Evolutionary conservation across 2,113 vertebrate genomes (phyloP), one percentile per base, ranked within the genome.

Genomic region (Corapipo altera): DNA sequence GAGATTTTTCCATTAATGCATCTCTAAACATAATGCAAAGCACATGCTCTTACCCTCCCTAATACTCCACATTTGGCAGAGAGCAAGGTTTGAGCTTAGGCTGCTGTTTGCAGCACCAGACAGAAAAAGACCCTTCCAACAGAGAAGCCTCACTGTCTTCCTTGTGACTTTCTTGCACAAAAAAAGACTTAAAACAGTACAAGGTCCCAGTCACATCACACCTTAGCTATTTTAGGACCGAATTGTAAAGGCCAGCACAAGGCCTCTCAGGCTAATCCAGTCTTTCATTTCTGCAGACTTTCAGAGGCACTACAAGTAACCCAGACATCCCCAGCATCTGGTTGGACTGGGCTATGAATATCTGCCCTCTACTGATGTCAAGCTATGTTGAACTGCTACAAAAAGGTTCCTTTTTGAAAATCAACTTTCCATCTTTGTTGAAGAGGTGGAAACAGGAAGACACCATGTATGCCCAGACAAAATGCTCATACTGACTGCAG

Each of bases 11-110:
- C 97, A 97, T 88, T 98, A 97, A 98, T 44, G 96, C 96, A 98
- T 96, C 97, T 97, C 97, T 89, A 84, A 89, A 95, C 94, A 82
- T 98, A 98, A 99, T 91, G 91, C 94, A 98, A 98, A 98, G 97
- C 98, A 99, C 97, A 98, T 98, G 98, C 96, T 98, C 48, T 97
- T 97, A 97, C 96, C 93, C 96, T 97, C 97, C 97, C 97, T 92
- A 88, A 97, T 97, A 95, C 96, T 98, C 96, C 97, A 95, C 96
- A 97, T 97, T 97, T 98, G 98, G 98, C 98, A 98, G 85, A 97
- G 75, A 93, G 51, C 39, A 83, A 96, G 95, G 90, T 85, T 96
- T 76, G 81, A 96, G 97, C 95, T 92, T 70, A 97, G 88, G 94
- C 97, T 97, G 95, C 92, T 95, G 97, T 97, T 97, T 98, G 91